Evolutionary conservation across 1,140 invertebrate genomes (phyloP), one percentile per base, ranked within the genome.

Genomic region (Drosophila sturtevanti): DNA sequence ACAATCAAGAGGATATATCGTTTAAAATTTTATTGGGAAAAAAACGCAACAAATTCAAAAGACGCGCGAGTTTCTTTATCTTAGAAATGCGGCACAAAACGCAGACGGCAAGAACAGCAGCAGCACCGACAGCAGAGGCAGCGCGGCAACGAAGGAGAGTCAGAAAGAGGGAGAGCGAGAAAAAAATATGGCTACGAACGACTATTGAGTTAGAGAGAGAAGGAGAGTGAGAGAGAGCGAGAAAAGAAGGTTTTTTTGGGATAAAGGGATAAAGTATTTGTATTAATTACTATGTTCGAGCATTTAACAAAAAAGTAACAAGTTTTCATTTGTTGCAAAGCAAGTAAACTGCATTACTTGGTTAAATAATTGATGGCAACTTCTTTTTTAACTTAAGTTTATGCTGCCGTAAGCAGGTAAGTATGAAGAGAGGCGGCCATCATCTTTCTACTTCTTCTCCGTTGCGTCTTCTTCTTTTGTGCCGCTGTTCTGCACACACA

Each of bases 31-130:
- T 12, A 22, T 10, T 4, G 21, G 5, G 10, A 24, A 52, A 58
- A 63, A 84, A 67, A 70, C 74, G 78, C 77, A 48, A 48, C 16
- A 48, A 48, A 48, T 21, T 81, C 60, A 51, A 61, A 63, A 84
- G 71, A 74, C 70, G 78, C 77, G 72, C 66, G 34, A 21, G 81
- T 77, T 48, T 86, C 70, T 87, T 87, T 87, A 89, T 87, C 82
- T 86, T 72, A 72, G 76, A 87, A 87, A 81, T 87, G 84, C 80
- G 79, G 84, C 84, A 84, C 72, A 84, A 79, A 87, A 71, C 63
- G 76, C 69, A 87, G 84, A 72, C 85, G 77, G 72, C 79, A 58
- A 86, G 82, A 86, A 87, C 81, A 71, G 77, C 66, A 62, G 66
- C 65, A 35, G 61, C 59, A 65, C 41, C 68, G 24, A 4, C 59